phyloP scores from a whole-genome alignment of 2,888 invertebrate species.

The Neoitamus cyanurus region DNA sequence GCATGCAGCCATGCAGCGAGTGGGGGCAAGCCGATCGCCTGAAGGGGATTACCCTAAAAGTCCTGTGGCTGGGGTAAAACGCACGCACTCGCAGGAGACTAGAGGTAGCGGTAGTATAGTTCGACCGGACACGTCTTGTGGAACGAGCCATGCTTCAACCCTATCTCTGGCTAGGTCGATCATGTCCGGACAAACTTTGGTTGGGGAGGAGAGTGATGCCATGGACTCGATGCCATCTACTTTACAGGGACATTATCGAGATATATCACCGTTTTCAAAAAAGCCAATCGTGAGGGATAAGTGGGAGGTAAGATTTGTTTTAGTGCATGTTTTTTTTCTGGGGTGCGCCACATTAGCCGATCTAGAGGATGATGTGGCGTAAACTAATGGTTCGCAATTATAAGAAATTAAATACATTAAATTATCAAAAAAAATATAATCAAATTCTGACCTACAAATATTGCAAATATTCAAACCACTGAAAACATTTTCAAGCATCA shows the following conservation, averaged over 20 bases:
- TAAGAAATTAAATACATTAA: no score
- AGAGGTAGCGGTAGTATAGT: not conserved
- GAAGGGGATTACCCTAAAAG: not conserved
- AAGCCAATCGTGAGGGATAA: slow-evolving; percentile 55
- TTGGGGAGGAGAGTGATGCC: not conserved
- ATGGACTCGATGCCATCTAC: not conserved
- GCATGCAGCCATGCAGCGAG: slow-evolving; percentile 63
- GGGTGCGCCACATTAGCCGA: no score
- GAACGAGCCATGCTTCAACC: slow-evolving; percentile 48
- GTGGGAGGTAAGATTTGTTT: slow-evolving; percentile 58
- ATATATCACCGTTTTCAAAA: slow-evolving; percentile 56
- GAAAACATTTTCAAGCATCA: no score
- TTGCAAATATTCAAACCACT: no score
- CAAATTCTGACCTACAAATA: no score
- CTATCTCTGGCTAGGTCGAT: slow-evolving; percentile 41
- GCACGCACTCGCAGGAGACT: not conserved
- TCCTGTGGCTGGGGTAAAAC: not conserved
- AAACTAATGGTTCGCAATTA: no score
- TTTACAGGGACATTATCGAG: not conserved
- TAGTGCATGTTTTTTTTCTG: not conserved
- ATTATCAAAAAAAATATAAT: no score
- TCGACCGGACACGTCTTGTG: not conserved
- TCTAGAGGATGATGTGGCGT: no score
- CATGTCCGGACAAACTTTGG: slow-evolving; percentile 39
- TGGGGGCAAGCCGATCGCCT: slow-evolving; percentile 55